Conservation (phyloP, 2,797 vertebrate species). For the Amniataba percoides region DNA sequence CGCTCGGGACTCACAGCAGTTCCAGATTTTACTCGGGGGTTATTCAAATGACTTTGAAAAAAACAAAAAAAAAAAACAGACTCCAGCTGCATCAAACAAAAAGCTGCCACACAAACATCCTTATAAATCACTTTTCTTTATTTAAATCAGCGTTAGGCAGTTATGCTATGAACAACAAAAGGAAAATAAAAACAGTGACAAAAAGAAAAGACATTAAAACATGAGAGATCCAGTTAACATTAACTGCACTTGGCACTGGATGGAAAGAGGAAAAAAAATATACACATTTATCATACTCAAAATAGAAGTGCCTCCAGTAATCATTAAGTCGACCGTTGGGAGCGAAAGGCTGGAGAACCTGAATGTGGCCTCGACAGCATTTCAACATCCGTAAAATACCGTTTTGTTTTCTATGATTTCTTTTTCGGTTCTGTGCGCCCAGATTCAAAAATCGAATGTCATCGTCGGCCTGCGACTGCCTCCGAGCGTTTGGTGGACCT, state of each 20-base stretch:
- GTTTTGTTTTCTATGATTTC: conserved; percentile 35
- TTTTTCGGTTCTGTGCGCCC: conserved; percentile 30
- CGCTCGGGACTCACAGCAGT: neutral
- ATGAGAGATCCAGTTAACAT: conserved; percentile 85
- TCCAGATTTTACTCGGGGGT: neutral
- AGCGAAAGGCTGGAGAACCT: conserved; percentile 69
- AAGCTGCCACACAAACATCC: conserved; percentile 50
- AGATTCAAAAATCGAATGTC: conserved; percentile 45
- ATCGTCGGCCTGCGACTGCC: conserved; percentile 51
- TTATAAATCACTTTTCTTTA: conserved; percentile 91
- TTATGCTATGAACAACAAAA: conserved; percentile 84
- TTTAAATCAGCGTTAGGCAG: conserved; percentile 90
- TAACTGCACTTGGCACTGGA: conserved; percentile 90
- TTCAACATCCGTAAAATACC: conserved; percentile 59
- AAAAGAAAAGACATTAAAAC: conserved; percentile 81
- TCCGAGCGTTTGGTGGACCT: conserved; percentile 44
- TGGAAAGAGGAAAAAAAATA: conserved; percentile 76
- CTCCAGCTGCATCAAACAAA: neutral
- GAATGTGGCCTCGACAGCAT: conserved; percentile 76
- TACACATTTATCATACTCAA: conserved; percentile 80
- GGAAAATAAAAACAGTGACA: conserved; percentile 77
- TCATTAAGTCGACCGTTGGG: conserved; percentile 59
- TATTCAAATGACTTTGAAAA: neutral
- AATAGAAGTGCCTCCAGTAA: conserved; percentile 85
- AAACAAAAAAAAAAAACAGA: neutral